Percentiles rank a stretch among this genome's conserved stretches.
phyloP scores from a whole-genome alignment of 92 coral and sea anemone species.

The Parazoanthus atlanticus region DNA sequence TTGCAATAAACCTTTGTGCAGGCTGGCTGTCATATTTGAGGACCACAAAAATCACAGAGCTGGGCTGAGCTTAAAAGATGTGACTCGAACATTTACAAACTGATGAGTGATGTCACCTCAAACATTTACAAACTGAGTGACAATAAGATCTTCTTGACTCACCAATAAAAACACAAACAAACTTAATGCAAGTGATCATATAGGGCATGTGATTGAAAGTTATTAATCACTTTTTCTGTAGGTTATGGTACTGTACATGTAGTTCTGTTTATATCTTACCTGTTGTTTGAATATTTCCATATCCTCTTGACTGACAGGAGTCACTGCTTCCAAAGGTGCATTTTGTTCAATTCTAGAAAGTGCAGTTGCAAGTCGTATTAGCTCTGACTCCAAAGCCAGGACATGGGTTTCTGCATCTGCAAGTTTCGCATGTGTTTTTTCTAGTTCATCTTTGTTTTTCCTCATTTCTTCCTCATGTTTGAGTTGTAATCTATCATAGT shows the following conservation, averaged over 20 bases:
- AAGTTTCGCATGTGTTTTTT: slow-evolving; percentile 64
- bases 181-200: no score
- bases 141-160: no score
- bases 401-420: slow-evolving; percentile 78
- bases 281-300: slow-evolving; percentile 70
- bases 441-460: slow-evolving; percentile 69
- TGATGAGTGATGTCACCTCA: no score
- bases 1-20: no score
- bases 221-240: background rate
- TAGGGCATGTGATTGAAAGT: no score
- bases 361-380: slow-evolving; percentile 80
- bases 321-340: slow-evolving; percentile 7
- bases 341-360: slow-evolving; percentile 54
- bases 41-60: no score
- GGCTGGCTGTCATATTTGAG: no score
- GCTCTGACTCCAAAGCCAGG: slow-evolving; percentile 85
- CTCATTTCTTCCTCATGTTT: slow-evolving; percentile 71
- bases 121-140: no score
- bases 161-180: no score
- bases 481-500: slow-evolving; percentile 68
- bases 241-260: background rate
- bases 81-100: no score
- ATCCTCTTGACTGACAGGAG: slow-evolving; percentile 47
- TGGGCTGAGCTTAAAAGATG: no score
- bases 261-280: slow-evolving; percentile 29